Evolutionary conservation across 2,113 vertebrate genomes (phyloP), one percentile per base, ranked within the genome.

Genomic region (Penelope pileata): DNA sequence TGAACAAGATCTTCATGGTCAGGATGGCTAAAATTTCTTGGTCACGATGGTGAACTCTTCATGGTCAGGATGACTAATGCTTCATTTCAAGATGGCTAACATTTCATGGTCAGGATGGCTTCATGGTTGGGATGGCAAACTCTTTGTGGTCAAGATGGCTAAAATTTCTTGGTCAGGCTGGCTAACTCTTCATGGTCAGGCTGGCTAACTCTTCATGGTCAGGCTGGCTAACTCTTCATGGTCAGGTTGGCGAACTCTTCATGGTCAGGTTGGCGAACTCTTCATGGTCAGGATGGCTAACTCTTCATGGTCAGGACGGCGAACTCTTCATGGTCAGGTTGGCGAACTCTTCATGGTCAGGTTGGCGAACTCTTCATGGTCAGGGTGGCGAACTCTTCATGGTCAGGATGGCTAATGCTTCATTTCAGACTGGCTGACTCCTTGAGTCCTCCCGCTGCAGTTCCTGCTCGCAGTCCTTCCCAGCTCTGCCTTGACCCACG

Each of bases 401-500:
- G 36, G 36, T 27, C n/a, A 59, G 34, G 56, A 23, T 34, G 21
- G 56, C n/a, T 34, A 59, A 34, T 34, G n/a, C 26, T 62, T 29
- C 26, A 18, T 63, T 26, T 11, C 60, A 63, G 38, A 38, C 40
- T 40, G 38, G 60, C 38, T 40, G 18, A 29, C 17, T 27, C 38
- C n/a, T 58, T 11, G 12, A 22, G 18, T 12, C 16, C 58, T 4
- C 4, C 64, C 5, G 0, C 18, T 67, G 74, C 59, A 34, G 26
- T 90, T 91, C 87, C 91, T n/a, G 0, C 51, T 83, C 29, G 22
- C 69, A 17, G 3, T 62, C 67, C 58, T 59, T 87, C 43, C 45
- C 1, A 2, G 7, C 74, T 56, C 92, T 9, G 0, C 54, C 5
- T 0, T 16, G 24, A 83, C 70, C 82, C 1, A 0, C 5, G n/a